Base-by-base conservation (phyloP, 2,113 vertebrate species). In the Coregonus clupeaformis region DNA sequence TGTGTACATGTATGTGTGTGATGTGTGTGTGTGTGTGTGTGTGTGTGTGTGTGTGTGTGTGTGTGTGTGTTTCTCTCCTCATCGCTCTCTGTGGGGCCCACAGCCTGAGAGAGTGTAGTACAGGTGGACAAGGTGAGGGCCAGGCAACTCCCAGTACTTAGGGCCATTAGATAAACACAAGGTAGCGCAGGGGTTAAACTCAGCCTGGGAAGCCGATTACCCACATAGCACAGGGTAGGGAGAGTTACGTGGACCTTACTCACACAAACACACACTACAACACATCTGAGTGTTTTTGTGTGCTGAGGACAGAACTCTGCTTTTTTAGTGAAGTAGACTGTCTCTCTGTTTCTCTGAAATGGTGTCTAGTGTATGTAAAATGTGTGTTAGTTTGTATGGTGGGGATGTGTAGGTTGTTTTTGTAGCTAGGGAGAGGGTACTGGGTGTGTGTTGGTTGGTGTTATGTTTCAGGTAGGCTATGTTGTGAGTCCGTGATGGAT, bases 101-200 rank as follows among this genome's bases (percentile, higher is more conserved):
- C 11, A 29, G 36, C 36, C 22, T 73, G 36, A 42, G 71, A 24
- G 55, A 12, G 22, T 72, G 71, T 63, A n/a, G 42, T 32, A 68
- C 73, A 74, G 73, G 73, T 59, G 68, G 64, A 74, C 13, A 68
- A 30, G 52, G 16, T 74, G 11, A 36, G 27, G 64, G 73, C 27
- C 73, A 74, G 64, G 73, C 68, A 74, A 74, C n/a, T 66, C 72
- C 63, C 62, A 2, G 14, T 67, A 32, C 64, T 72, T 74, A 55
- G 47, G 32, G 27, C 49, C 64, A 74, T 74, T 74, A 74, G 73
- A 36, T 24, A 66, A 74, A 47, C 73, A 36, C 66, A 75, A 7
- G n/a, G 66, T 18, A 84, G 14, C 0, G 77, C 29, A 0, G n/a
- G 45, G 83, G 83, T 84, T 84, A 78, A 27, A 32, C 29, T 16